A percentile compares a stretch with the other conserved stretches of the same genome.
phyloP scores from a whole-genome alignment of 2,113 vertebrate species.

The Hypomesus transpacificus region DNA sequence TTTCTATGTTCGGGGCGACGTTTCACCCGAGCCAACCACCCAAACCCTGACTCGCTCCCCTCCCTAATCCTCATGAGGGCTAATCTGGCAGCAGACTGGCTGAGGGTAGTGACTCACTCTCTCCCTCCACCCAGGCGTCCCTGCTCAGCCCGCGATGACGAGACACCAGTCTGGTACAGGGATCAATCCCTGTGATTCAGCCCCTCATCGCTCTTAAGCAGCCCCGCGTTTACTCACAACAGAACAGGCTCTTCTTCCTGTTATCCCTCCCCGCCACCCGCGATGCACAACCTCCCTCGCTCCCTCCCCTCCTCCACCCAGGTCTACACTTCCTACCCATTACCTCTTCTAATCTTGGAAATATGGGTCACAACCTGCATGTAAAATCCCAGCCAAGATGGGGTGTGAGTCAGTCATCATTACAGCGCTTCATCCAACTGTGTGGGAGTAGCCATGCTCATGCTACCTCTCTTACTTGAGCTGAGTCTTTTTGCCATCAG shows the following conservation, averaged over 20 bases:
- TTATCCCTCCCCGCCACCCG: background rate
- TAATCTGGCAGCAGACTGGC: conserved; percentile 30
- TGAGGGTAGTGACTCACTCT: conserved; percentile 12
- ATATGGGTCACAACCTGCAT: too few species aligned
- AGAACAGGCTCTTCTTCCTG: background rate
- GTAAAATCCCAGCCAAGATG: too few species aligned
- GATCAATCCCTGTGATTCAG: conserved; percentile 41
- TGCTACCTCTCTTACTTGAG: too few species aligned
- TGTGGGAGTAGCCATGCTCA: too few species aligned
- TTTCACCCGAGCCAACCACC: background rate
- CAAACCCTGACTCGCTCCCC: background rate
- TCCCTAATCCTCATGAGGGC: conserved; percentile 12
- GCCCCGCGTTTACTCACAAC: background rate
- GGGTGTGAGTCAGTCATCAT: too few species aligned
- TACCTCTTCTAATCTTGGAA: too few species aligned
- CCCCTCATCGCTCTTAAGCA: conserved; percentile 22
- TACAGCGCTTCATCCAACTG: too few species aligned
- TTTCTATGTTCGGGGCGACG: background rate
- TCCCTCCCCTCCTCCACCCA: too few species aligned
- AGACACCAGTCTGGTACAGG: conserved; percentile 51
- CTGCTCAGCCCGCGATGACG: conserved; percentile 18
- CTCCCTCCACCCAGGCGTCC: background rate
- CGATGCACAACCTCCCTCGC: too few species aligned
- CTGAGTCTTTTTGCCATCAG: too few species aligned
- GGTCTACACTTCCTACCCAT: too few species aligned